Percentiles rank a stretch among this genome's conserved stretches.
These are phyloP conservation scores for Aphaenogaster rudis DNA, from an alignment of 1,140 invertebrate genomes.

Conservation along the genomic window DNA sequence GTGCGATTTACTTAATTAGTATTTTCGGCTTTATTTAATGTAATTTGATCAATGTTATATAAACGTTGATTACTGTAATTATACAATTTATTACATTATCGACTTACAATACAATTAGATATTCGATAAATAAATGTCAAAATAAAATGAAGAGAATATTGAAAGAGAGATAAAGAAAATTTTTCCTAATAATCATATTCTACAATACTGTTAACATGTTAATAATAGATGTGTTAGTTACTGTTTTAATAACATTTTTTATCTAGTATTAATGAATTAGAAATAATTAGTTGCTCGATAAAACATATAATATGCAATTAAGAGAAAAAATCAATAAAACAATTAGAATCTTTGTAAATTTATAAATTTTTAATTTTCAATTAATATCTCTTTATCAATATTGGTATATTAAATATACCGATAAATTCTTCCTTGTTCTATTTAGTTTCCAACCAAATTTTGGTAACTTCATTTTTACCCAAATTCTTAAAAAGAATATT, in stretches of 20 bases:
- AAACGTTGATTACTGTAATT: background rate
- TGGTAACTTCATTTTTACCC: background rate
- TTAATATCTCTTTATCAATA: background rate
- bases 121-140: background rate
- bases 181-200: background rate
- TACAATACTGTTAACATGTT: too few relatives aligned
- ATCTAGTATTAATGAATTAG: background rate
- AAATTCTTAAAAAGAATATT: background rate
- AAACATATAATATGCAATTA: background rate
- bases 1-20: background rate
- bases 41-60: background rate
- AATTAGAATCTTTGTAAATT: background rate
- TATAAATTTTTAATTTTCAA: background rate
- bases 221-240: background rate
- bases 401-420: background rate
- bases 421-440: background rate
- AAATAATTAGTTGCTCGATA: background rate
- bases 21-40: background rate
- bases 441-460: background rate
- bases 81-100: background rate
- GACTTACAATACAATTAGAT: background rate
- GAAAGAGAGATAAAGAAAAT: background rate
- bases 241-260: background rate
- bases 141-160: background rate
- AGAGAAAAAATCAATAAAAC: slow-evolving; percentile 5